A percentile compares a stretch with the other conserved stretches of the same genome.
Conservation (phyloP, 2,888 invertebrate species). For the Eupithecia insigniata region DNA sequence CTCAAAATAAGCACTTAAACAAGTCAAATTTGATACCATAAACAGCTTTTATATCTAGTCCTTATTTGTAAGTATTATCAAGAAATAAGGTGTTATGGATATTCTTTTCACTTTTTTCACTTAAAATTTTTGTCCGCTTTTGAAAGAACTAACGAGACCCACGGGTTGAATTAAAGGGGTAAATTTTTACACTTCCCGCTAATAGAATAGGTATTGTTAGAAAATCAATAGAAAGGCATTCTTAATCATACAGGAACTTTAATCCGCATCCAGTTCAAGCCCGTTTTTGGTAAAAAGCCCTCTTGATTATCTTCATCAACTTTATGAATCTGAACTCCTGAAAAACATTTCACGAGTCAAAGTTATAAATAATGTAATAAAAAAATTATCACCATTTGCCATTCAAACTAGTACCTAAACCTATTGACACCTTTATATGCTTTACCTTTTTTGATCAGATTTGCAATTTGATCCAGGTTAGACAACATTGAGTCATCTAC, state of each 20-base stretch:
- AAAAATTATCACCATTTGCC: background rate
- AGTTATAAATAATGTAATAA: background rate
- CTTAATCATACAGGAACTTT: background rate
- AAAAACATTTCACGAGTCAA: background rate
- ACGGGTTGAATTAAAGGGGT: background rate
- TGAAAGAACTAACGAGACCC: no score
- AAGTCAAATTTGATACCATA: no score
- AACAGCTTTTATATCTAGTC: no score
- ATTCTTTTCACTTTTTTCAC: no score
- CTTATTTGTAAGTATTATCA: no score
- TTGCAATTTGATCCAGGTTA: background rate
- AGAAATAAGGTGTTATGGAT: no score
- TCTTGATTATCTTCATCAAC: background rate
- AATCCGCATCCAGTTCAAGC: constrained; percentile 13
- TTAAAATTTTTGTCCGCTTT: no score
- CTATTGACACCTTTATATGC: background rate
- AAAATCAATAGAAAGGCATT: background rate
- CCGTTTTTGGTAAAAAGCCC: background rate
- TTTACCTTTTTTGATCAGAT: constrained; percentile 12
- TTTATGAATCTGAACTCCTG: constrained; percentile 8
- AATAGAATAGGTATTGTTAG: background rate
- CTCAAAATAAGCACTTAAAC: no score
- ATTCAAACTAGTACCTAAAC: background rate
- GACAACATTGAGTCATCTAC: background rate
- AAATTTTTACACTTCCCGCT: background rate